phyloP scores from a whole-genome alignment of 2,888 invertebrate genomes.

The Polydrusus pterygomalis region DNA sequence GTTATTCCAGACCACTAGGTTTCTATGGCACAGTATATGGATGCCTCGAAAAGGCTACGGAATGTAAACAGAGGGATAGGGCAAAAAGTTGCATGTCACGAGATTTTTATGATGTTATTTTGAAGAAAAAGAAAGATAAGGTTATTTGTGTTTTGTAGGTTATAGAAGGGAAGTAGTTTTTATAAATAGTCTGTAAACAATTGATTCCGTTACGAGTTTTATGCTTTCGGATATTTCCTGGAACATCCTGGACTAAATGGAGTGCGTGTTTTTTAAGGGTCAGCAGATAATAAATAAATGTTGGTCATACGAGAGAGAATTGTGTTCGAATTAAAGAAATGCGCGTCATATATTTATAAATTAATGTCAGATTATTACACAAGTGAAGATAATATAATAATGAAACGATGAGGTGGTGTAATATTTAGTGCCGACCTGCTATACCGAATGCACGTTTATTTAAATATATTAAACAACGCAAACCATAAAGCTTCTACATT shows the following conservation, averaged over 20 bases:
- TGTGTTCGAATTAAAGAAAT: too few relatives aligned
- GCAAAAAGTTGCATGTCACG: constrained; percentile 51
- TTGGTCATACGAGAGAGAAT: too few relatives aligned
- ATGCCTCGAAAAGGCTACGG: constrained; percentile 46
- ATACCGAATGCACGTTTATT: too few relatives aligned
- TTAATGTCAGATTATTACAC: too few relatives aligned
- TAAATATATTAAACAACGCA: too few relatives aligned
- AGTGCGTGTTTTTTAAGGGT: too few relatives aligned
- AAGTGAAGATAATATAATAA: too few relatives aligned
- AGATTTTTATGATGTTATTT: constrained; percentile 32
- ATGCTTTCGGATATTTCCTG: not conserved
- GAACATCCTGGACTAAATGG: not conserved
- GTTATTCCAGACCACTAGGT: constrained; percentile 54
- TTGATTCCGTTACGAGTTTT: not conserved
- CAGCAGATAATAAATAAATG: too few relatives aligned
- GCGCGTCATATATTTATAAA: too few relatives aligned
- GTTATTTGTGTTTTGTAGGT: constrained; percentile 22
- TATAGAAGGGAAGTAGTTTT: constrained; percentile 21
- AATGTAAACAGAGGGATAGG: constrained; percentile 43
- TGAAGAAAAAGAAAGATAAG: constrained; percentile 28
- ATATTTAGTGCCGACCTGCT: too few relatives aligned
- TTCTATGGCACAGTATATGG: constrained; percentile 49
- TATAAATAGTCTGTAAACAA: constrained; percentile 24
- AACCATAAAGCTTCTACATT: not conserved
- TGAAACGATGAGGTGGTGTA: too few relatives aligned